Conservation (phyloP, 2,888 invertebrate species). For the Drosophila subsilvestris region DNA sequence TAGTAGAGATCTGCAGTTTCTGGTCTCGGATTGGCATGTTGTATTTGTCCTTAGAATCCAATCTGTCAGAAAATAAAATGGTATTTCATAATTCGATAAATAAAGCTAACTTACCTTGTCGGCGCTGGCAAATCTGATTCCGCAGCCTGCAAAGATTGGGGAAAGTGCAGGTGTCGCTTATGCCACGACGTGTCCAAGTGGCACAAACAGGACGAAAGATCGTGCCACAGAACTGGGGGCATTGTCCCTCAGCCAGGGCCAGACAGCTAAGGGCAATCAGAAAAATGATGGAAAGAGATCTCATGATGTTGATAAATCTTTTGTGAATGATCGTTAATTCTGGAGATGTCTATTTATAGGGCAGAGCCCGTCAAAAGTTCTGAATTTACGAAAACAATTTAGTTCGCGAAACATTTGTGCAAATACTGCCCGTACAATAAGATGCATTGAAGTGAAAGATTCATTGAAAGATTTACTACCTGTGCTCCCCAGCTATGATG, state of each 20-base stretch:
- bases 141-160: conserved; percentile 15
- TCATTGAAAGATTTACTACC: not conserved
- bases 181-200: conserved; percentile 7
- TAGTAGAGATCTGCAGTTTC: not conserved
- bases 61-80: conserved; percentile 4
- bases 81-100: not conserved
- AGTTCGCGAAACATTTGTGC: conserved; percentile 16
- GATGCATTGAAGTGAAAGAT: not conserved
- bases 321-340: not conserved
- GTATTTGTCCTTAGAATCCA: conserved; percentile 2
- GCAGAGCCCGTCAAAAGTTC: not conserved
- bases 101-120: conserved; percentile 12
- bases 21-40: not conserved
- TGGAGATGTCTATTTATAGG: conserved; percentile 21
- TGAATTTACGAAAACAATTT: not conserved
- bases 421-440: not conserved
- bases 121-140: conserved; percentile 17
- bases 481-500: conserved; percentile 19
- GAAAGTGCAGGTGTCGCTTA: conserved; percentile 27
- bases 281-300: conserved; percentile 6
- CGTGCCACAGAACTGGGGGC: conserved; percentile 15
- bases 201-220: conserved; percentile 23
- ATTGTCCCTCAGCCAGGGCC: conserved; percentile 13
- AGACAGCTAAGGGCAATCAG: conserved; percentile 23
- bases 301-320: conserved; percentile 23